Base-by-base conservation (phyloP, 2,113 vertebrate genomes). In the Hippotragus niger region DNA sequence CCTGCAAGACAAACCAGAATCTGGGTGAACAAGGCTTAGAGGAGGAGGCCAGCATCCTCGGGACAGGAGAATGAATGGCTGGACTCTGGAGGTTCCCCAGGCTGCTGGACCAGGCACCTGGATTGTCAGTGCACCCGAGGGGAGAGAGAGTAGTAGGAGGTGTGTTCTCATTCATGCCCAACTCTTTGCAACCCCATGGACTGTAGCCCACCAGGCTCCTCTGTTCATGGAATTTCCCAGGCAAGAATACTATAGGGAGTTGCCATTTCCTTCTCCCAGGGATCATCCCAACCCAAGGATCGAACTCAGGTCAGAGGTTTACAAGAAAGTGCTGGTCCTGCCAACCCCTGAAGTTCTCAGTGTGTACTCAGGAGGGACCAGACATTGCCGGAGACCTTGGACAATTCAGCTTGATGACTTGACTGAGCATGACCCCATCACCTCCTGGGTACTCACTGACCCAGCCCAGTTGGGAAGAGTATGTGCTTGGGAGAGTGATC, bases 1-100 rank as follows among this genome's bases (percentile, higher is more conserved):
- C 96, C 99, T 99, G 98, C 86, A 93, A 93, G 8, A 96, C 40
- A 94, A 93, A 95, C 0, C 82, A 47, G 62, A 25, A 31, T n/a
- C 31, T 13, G 3, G 1, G 53, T 95, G 31, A 86, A 11, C 6
- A 15, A 67, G 81, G 40, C n/a, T 90, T 29, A 27, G 15, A 15
- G 64, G 10, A 82, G 27, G 43, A 36, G 1, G 15, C 27, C 52
- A 29, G 36, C 3, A 17, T 29, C 15, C 14, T 8, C 1, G 0
- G 62, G 31, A 57, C 29, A 5, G 5, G 19, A 31, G 9, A 17
- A 25, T 0, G 23, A 4, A 19, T 2, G 14, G 11, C 1, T 4
- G 62, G 71, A 40, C 31, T 11, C 71, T 17, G 21, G 29, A 11
- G 21, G 10, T 1, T 57, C 87, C 78, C 50, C 29, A 76, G 92